phyloP scores from a whole-genome alignment of 1,140 invertebrate species.

The Drosophila kikkawai region DNA sequence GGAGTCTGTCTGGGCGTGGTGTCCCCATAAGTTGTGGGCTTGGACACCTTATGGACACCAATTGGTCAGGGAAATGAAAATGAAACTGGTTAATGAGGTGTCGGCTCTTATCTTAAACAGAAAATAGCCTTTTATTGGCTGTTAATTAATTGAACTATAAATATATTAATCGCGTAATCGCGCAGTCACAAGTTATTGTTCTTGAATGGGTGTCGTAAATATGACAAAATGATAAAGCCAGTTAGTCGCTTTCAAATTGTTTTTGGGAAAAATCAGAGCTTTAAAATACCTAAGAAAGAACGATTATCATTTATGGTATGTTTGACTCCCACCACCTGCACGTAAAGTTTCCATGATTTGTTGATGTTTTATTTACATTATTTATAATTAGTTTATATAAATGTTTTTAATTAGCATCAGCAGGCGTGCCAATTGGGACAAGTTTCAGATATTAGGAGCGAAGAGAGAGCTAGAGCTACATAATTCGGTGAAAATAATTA shows the following conservation, averaged over 20 bases:
- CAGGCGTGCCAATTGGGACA: not conserved
- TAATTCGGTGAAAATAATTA: not conserved
- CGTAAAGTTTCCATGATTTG: slow-evolving; percentile 18
- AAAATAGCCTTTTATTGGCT: slow-evolving; percentile 14
- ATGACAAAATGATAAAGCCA: slow-evolving; percentile 34
- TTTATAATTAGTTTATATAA: not conserved
- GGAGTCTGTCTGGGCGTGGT: not conserved
- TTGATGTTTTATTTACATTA: slow-evolving; percentile 1
- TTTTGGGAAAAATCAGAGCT: slow-evolving; percentile 31
- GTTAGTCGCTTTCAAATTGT: slow-evolving; percentile 11
- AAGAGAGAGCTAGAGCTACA: not conserved
- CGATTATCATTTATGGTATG: slow-evolving; percentile 30
- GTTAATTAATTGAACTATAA: slow-evolving; percentile 48
- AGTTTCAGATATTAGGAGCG: not conserved
- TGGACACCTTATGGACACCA: not conserved
- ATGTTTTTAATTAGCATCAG: not conserved
- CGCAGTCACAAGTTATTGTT: slow-evolving; percentile 46
- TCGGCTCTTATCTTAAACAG: not conserved
- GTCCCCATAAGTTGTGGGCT: not conserved
- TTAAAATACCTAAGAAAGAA: slow-evolving; percentile 4
- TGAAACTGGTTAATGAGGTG: slow-evolving; percentile 16
- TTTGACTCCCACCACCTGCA: slow-evolving; percentile 1
- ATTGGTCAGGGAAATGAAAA: slow-evolving; percentile 2
- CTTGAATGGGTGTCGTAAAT: slow-evolving; percentile 23
- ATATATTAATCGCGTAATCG: slow-evolving; percentile 26